phyloP scores from a whole-genome alignment of 2,888 invertebrate genomes.

The Campaea margaritaria region DNA sequence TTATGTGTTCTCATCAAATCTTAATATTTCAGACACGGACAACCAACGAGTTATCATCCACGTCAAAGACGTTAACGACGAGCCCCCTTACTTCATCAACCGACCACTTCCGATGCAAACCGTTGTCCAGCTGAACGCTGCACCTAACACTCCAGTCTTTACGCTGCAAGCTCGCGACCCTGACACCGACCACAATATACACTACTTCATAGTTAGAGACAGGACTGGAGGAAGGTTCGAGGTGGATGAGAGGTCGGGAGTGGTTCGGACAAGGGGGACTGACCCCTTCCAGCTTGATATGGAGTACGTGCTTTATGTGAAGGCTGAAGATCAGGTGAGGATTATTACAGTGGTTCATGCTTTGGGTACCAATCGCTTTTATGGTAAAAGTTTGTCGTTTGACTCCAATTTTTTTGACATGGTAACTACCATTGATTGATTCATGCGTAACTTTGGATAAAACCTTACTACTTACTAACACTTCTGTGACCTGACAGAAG shows the following conservation, averaged over 20 bases:
- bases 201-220: constrained; percentile 97
- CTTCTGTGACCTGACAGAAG: no score
- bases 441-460: neutral
- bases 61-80: constrained; percentile 98
- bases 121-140: constrained; percentile 97
- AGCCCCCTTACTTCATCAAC: constrained; percentile 98
- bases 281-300: constrained; percentile 97
- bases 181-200: constrained; percentile 97
- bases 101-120: constrained; percentile 98
- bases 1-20: no score
- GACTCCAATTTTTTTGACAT: no score
- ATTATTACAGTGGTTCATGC: neutral
- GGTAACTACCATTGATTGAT: no score
- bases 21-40: constrained; percentile 91
- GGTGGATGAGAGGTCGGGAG: constrained; percentile 96
- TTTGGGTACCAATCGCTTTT: neutral
- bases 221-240: constrained; percentile 92
- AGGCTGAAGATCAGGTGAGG: constrained; percentile 94
- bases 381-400: no score
- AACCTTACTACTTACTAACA: neutral
- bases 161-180: constrained; percentile 99
- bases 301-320: constrained; percentile 98
- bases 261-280: constrained; percentile 95
- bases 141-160: constrained; percentile 97
- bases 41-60: constrained; percentile 97